Conservation (phyloP, 2,797 vertebrate species). For the Oreochromis grahami region DNA sequence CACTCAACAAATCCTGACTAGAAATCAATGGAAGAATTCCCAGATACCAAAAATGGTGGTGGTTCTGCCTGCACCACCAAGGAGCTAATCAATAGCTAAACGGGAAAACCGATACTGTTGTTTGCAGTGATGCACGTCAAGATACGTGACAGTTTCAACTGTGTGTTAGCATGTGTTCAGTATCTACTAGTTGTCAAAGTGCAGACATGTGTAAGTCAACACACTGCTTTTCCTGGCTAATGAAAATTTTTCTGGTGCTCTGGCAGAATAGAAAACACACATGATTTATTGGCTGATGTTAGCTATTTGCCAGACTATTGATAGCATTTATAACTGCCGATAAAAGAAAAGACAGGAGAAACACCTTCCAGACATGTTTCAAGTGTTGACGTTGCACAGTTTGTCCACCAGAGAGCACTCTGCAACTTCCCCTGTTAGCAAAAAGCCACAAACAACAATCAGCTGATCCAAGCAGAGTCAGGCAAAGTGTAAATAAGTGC, state of each 20-base stretch:
- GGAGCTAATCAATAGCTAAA: not conserved
- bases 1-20: not conserved
- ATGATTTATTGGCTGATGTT: not conserved
- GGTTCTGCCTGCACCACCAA: not conserved
- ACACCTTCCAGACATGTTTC: not conserved
- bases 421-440: not conserved
- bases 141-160: not conserved
- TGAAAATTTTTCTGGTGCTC: not conserved
- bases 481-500: rapidly evolving
- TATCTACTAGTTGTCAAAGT: not conserved
- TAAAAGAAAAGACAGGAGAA: not conserved
- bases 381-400: not conserved
- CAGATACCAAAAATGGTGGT: not conserved
- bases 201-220: not conserved
- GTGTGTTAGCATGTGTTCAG: not conserved
- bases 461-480: not conserved
- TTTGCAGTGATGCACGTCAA: not conserved
- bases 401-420: not conserved
- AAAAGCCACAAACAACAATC: not conserved
- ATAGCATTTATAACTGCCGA: not conserved
- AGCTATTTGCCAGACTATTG: not conserved
- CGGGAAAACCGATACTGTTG: not conserved
- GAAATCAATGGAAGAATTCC: not conserved
- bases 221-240: not conserved
- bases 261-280: not conserved